Base-by-base conservation (phyloP, 2,113 vertebrate genomes). In the Oceanodroma tethys region DNA sequence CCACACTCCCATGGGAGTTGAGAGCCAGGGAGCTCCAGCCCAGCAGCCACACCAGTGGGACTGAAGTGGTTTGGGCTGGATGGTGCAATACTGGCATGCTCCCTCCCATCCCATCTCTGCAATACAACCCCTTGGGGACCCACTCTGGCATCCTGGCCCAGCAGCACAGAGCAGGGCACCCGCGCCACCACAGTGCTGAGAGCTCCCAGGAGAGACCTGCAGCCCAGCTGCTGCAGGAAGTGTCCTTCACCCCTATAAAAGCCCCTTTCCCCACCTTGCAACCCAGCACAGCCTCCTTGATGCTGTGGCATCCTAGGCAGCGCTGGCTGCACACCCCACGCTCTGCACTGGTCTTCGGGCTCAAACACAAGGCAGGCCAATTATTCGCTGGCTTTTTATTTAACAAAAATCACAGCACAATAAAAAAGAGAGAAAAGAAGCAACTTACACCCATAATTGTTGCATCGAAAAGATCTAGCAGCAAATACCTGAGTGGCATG, bases 341-440 rank as follows among this genome's bases (percentile, higher is more conserved):
- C 42, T 59, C 38, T 1, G 0, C 0, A 0, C 16, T 55, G 27
- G 7, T 1, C 65, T 88, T 59, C 1, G 1, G 16, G 34, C 34
- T 52, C 47, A 68, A 75, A 90, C 21, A 85, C 0, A 0, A 82
- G 40, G 21, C 68, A 79, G 8, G 3, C 30, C 12, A 85, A 40
- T 8, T 19, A 67, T 5, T 2, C 5, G 2, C 4, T 67, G 34
- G 11, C 7, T 91, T 88, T 96, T 96, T 94, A 96, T 96, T 97
- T 81, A 82, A 90, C 47, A 94, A 85, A 85, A 94, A 72, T 79
- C 56, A 91, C 21, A 81, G 68, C 47, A 74, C 13, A 55, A 47
- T 8, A 16, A 10, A 66, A 60, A 55, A 66, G 29, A 76, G 18
- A 42, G 18, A 71, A 63, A 74, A 56, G 29, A 88, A 84, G 52